A percentile compares a stretch with the other conserved stretches of the same genome.
phyloP scores from a whole-genome alignment of 2,797 vertebrate species.

The Distichodus sexfasciatus region DNA sequence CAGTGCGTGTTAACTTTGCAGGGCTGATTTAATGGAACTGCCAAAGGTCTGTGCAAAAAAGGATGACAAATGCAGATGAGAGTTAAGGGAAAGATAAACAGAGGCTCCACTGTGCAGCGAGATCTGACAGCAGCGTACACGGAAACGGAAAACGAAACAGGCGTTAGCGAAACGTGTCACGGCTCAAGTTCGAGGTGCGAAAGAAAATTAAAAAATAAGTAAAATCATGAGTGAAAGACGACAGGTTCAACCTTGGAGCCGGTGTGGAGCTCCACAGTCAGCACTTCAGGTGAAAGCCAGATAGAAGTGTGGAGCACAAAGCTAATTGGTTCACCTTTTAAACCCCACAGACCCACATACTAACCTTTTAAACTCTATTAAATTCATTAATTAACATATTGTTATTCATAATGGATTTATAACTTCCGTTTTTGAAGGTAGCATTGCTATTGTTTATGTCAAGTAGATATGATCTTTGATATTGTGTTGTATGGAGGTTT shows the following conservation, averaged over 20 bases:
- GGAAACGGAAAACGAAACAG: constrained; percentile 5
- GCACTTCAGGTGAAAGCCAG: background rate
- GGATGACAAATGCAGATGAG: constrained; percentile 44
- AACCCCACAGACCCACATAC: too few relatives aligned
- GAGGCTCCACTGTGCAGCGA: constrained; percentile 46
- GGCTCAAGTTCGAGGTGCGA: background rate
- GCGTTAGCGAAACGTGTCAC: constrained; percentile 39
- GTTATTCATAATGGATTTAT: too few relatives aligned
- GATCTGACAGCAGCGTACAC: constrained; percentile 28
- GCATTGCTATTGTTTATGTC: too few relatives aligned
- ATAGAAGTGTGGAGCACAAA: background rate
- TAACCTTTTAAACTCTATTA: too few relatives aligned
- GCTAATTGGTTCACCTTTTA: background rate
- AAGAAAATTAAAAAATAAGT: background rate
- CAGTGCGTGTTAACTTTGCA: constrained; percentile 67
- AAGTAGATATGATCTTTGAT: too few relatives aligned
- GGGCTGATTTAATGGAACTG: constrained; percentile 77
- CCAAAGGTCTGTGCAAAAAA: constrained; percentile 63
- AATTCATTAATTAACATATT: too few relatives aligned
- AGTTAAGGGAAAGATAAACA: constrained; percentile 43
- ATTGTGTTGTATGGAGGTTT: too few relatives aligned
- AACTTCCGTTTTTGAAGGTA: too few relatives aligned
- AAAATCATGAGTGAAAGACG: background rate
- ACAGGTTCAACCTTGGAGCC: background rate
- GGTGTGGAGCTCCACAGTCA: background rate